Evolutionary conservation across 2,113 vertebrate genomes (phyloP).

Genomic region (Onychostoma macrolepis): DNA sequence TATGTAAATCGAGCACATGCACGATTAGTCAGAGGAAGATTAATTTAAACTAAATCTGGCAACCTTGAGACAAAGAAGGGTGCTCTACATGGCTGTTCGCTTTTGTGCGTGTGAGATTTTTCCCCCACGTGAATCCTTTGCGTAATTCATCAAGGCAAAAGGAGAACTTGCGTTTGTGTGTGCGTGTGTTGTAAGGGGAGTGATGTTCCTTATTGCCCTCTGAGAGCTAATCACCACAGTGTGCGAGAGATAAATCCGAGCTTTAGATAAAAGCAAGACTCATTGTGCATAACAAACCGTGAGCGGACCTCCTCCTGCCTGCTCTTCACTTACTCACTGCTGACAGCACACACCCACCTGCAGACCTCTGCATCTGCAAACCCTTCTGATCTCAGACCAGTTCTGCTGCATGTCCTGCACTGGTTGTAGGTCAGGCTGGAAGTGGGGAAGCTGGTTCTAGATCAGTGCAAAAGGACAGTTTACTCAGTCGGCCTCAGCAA

Average conservation of each 20-base stretch:
- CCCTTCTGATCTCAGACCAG: neutral
- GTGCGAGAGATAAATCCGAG: constrained; percentile 66
- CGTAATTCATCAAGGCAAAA: constrained; percentile 30
- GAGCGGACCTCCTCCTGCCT: constrained; percentile 61
- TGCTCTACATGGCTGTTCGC: constrained; percentile 2
- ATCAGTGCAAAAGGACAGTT: neutral
- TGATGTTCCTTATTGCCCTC: constrained; percentile 59
- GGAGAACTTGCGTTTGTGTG: constrained; percentile 26
- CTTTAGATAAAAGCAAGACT: constrained; percentile 70
- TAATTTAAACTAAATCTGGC: constrained; percentile 38
- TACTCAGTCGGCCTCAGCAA: neutral
- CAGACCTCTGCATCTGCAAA: neutral
- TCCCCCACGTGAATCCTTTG: neutral
- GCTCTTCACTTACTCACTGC: constrained; percentile 61
- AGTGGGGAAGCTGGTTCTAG: neutral
- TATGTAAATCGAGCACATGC: constrained; percentile 21
- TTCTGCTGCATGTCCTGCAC: neutral
- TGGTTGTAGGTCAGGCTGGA: neutral
- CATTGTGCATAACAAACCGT: constrained; percentile 65
- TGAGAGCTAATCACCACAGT: constrained; percentile 62
- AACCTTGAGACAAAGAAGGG: constrained; percentile 13
- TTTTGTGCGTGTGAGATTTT: neutral
- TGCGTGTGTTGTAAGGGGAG: constrained; percentile 36
- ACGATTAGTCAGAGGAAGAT: constrained; percentile 27
- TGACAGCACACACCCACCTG: constrained; percentile 10